Base-by-base conservation (phyloP, 1,140 invertebrate genomes). In the Drosophila nannoptera region DNA sequence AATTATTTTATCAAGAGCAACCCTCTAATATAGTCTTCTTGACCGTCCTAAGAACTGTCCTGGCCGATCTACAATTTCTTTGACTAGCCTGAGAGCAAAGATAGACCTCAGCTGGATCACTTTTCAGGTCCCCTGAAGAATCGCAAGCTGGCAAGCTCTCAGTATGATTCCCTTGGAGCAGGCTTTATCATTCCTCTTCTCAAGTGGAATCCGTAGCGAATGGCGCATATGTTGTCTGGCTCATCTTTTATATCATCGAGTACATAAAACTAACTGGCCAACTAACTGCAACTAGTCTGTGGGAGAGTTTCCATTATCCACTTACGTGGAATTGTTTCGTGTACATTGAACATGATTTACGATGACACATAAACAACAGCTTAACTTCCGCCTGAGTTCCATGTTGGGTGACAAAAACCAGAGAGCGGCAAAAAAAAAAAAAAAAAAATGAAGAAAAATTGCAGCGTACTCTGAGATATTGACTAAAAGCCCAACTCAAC, bases 291-390 rank as follows among this genome's bases (percentile, higher is more conserved):
- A 29, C 50, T 65, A 56, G 12, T 40, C 3, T 32, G 49, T 43
- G 63, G 22, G 22, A 49, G 45, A 63, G 33, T 64, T 83, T 73
- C 75, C 80, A 83, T 81, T 83, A 83, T 73, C 75, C 68, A 83
- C 75, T 83, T 82, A 77, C 58, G 43, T 59, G 73, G 48, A 86
- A 76, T 84, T 83, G 81, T 83, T 86, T 80, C 83, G 69, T 72
- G 74, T 84, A 73, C 78, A 87, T 73, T 83, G 84, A 73, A 83
- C 84, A 87, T 87, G 83, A 87, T 87, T 87, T 87, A 87, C 83
- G 82, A 69, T 78, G 76, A 87, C 83, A 87, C 78, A 87, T 87
- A 80, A 87, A 87, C 83, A 87, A 87, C 66, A 80, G 83, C 76
- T 84, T 87, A 87, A 87, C 84, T 87, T 87, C 84, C 83, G 69